Base-by-base conservation (phyloP, 2,797 vertebrate genomes). In the Tokudaia tokunoshimensis region DNA sequence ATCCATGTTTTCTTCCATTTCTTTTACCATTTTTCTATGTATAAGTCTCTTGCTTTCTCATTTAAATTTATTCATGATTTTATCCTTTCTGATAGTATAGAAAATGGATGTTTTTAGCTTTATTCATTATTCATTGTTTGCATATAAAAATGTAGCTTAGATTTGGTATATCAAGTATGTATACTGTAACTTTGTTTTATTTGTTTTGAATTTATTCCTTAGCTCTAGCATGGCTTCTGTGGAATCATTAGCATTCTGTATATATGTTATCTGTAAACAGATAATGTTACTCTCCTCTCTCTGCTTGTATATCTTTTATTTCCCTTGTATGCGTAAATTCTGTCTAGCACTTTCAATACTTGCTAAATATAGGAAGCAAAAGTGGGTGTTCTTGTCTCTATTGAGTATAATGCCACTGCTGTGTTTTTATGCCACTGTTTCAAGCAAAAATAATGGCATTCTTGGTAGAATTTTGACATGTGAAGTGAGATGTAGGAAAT, bases 91-190 rank as follows among this genome's bases (percentile, higher is more conserved):
- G 29, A 78, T 44, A 59, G 72, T 79, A 87, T 63, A 72, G 6
- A 83, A 96, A 97, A 63, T 95, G 13, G n/a, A 87, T 50, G 47
- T 90, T 14, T 10, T 89, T 94, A 70, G 72, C 61, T 79, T 94
- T 80, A 63, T 74, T 95, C 41, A 83, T 44, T 82, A 8, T 67
- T 92, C 76, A 67, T 87, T 94, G 41, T 59, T 92, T 81, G 20
- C 55, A 6, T 59, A 76, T 61, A 74, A 91, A 95, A 90, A 41
- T 75, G 20, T 22, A 95, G 78, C 22, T 34, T 26, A 59, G n/a
- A 67, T 88, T 92, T 75, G 84, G 4, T 29, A 57, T 67, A 15
- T 61, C 70, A n/a, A 57, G 55, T 79, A 74, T 90, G 14, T 86
- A 26, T 87, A 26, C 63, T 90, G 14, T 74, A 92, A 59, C 31